phyloP scores from a whole-genome alignment of 1,140 invertebrate genomes.

The Lysiphlebus fabarum region DNA sequence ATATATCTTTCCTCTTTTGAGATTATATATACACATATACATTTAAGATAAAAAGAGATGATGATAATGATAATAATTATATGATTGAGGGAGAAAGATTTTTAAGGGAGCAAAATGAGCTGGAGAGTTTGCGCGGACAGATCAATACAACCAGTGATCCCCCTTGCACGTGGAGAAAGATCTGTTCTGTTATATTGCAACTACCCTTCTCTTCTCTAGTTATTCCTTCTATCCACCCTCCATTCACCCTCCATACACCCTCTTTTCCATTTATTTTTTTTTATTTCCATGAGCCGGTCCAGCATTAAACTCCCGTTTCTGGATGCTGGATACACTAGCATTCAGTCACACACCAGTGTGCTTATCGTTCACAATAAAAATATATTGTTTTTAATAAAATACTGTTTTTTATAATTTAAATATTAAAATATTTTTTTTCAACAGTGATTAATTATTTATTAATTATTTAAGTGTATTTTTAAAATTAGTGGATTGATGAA shows the following conservation, averaged over 20 bases:
- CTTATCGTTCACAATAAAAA: neutral
- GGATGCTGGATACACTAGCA: constrained; percentile 24
- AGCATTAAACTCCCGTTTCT: constrained; percentile 13
- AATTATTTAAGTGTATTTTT: no score
- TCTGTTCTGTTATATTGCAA: no score
- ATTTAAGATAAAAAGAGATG: no score
- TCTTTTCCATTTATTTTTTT: constrained; percentile 5
- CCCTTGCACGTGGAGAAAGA: constrained; percentile 39
- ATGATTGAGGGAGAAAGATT: constrained; percentile 11
- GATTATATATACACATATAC: no score
- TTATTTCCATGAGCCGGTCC: constrained; percentile 10
- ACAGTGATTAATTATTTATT: no score
- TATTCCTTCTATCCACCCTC: constrained; percentile 29
- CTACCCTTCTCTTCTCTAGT: constrained; percentile 18
- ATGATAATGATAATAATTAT: no score
- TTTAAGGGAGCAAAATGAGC: constrained; percentile 37
- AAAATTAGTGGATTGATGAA: no score
- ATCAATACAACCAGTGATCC: constrained; percentile 46
- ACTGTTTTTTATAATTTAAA: no score
- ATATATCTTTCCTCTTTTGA: no score
- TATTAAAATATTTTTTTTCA: no score
- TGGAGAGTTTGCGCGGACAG: constrained; percentile 52
- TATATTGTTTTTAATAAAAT: constrained; percentile 6
- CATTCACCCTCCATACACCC: constrained; percentile 15
- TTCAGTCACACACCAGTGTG: constrained; percentile 24